These are phyloP conservation scores for Enteromius mattozi DNA, from an alignment of 2,797 vertebrate genomes.

Conservation along the genomic window DNA sequence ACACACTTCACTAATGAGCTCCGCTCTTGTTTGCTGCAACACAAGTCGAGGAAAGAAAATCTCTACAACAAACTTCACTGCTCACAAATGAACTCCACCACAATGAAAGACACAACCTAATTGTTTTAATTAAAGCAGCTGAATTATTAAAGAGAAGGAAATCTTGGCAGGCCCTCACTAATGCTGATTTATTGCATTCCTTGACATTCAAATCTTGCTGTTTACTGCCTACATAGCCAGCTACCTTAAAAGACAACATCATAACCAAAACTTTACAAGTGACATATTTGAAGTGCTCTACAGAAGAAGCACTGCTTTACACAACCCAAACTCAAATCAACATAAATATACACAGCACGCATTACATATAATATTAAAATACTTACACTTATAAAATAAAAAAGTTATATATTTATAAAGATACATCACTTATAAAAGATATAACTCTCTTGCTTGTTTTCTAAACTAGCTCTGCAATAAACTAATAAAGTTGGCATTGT, in stretches of 20 bases:
- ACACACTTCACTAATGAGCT: slow-evolving; percentile 47
- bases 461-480: too few relatives aligned
- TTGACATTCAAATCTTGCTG: slow-evolving; percentile 6
- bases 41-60: slow-evolving; percentile 36
- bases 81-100: slow-evolving; percentile 1
- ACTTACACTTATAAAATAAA: background rate
- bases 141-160: slow-evolving; percentile 24
- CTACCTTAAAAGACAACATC: background rate
- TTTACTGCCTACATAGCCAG: background rate
- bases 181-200: slow-evolving; percentile 16
- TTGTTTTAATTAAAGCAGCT: slow-evolving; percentile 13
- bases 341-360: background rate
- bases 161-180: background rate
- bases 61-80: background rate
- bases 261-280: background rate
- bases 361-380: background rate
- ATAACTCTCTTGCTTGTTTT: too few relatives aligned
- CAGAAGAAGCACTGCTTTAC: background rate
- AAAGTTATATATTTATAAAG: background rate
- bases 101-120: background rate
- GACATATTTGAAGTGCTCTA: background rate
- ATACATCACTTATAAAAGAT: background rate
- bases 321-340: background rate
- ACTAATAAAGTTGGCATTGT: too few relatives aligned
- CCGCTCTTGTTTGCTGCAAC: slow-evolving; percentile 27